These are phyloP conservation scores for Scleropages formosus DNA, from an alignment of 2,797 vertebrate genomes.

Conservation along the genomic window DNA sequence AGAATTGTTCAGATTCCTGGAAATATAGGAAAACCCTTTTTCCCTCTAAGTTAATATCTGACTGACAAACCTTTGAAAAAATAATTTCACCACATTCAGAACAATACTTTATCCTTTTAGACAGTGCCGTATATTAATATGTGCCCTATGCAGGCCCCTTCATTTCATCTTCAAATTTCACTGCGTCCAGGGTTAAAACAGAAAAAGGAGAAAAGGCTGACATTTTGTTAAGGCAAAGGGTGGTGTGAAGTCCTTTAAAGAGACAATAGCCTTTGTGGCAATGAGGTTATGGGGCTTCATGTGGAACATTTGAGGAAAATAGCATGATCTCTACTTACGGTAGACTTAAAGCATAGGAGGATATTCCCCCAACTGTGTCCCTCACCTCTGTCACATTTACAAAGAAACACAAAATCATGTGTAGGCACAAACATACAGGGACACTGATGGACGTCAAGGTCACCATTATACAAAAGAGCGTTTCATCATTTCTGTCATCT, in stretches of 20 bases:
- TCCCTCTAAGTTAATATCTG: not conserved
- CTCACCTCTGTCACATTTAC: not conserved
- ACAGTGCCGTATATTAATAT: not conserved
- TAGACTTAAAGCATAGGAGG: not conserved
- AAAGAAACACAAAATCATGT: not conserved
- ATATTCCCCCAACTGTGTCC: no score
- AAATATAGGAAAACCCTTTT: not conserved
- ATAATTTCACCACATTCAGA: not conserved
- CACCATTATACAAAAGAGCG: not conserved
- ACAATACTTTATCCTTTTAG: not conserved
- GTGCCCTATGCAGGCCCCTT: not conserved
- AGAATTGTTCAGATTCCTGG: not conserved
- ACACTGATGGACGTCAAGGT: not conserved
- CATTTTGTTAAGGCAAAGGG: not conserved
- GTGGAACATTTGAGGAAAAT: conserved; percentile 22
- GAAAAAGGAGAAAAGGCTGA: not conserved
- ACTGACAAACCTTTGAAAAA: not conserved
- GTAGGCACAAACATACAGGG: not conserved
- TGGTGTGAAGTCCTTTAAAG: conserved; percentile 12
- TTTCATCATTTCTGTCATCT: conserved; percentile 12
- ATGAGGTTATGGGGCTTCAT: not conserved
- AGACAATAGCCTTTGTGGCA: conserved; percentile 14
- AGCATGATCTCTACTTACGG: conserved; percentile 6
- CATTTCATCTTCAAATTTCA: not conserved
- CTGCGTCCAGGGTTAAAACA: not conserved